A percentile compares a stretch with the other conserved stretches of the same genome.
Evolutionary conservation across 2,113 vertebrate genomes (phyloP).

Genomic region (Datnioides undecimradiatus): DNA sequence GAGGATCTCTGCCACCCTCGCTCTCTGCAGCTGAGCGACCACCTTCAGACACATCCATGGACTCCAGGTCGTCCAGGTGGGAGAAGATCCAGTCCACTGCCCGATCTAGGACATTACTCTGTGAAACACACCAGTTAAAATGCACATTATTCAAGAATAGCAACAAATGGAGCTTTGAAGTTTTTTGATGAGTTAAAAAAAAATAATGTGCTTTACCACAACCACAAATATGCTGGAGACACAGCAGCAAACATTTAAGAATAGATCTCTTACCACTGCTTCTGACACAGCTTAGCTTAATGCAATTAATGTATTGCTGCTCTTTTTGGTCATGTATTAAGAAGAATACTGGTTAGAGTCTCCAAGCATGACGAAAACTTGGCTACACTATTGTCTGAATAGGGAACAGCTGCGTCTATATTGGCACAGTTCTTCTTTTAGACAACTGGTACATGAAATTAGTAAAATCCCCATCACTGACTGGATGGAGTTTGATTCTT

Average conservation of each 20-base stretch:
- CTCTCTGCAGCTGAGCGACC: conserved; percentile 94
- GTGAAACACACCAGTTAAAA: conserved; percentile 5
- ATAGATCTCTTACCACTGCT: not conserved
- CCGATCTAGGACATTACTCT: conserved; percentile 95
- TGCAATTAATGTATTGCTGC: not conserved
- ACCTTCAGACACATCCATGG: conserved; percentile 98
- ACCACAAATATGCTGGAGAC: not conserved
- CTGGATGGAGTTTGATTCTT: conserved; percentile 40
- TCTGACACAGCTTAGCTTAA: not conserved
- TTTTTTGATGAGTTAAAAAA: not conserved
- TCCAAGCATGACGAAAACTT: not conserved
- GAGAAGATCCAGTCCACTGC: conserved; percentile 99
- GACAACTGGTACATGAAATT: conserved; percentile 11
- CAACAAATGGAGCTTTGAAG: not conserved
- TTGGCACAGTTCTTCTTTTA: conserved; percentile 18
- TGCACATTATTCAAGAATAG: not conserved
- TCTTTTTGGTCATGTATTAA: not conserved
- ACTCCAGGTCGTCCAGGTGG: conserved; percentile 96
- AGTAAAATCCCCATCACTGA: conserved; percentile 6
- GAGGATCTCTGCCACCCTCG: conserved; percentile 89
- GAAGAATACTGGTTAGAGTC: not conserved
- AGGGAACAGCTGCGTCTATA: not conserved
- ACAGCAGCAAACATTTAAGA: not conserved
- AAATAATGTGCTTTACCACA: no score
- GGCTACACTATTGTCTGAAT: not conserved